Conservation (phyloP, 2,113 vertebrate genomes). For the Lethenteron reissneri region DNA sequence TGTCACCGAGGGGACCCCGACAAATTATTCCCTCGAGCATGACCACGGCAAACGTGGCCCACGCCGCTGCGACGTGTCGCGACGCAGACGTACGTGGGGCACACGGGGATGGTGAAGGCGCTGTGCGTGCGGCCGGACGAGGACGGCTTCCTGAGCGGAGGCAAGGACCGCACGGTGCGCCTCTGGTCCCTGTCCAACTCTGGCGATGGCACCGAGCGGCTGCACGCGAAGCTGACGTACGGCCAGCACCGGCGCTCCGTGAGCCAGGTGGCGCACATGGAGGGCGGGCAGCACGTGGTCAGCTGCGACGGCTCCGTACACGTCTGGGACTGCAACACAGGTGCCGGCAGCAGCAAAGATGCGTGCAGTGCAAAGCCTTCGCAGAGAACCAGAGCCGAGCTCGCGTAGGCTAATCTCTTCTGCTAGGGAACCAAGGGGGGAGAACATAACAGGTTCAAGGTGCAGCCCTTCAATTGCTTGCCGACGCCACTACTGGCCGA, state of each 20-base stretch:
- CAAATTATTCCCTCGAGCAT: not conserved
- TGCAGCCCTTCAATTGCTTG: too few species aligned
- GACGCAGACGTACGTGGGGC: conserved; percentile 50
- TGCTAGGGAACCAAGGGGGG: too few species aligned
- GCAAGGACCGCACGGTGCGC: conserved; percentile 82
- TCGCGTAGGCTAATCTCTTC: too few species aligned
- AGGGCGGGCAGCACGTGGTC: conserved; percentile 57
- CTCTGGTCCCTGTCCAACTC: conserved; percentile 83
- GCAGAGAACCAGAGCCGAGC: too few species aligned
- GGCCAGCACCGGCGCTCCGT: conserved; percentile 60
- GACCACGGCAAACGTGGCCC: not conserved
- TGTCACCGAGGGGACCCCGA: too few species aligned
- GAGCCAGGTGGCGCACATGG: conserved; percentile 66
- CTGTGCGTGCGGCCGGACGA: conserved; percentile 52
- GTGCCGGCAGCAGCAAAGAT: conserved; percentile 19
- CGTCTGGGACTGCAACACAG: conserved; percentile 85
- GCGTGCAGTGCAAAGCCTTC: too few species aligned
- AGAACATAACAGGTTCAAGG: too few species aligned
- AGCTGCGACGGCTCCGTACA: conserved; percentile 86
- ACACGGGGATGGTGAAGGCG: conserved; percentile 59
- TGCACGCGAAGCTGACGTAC: conserved; percentile 44
- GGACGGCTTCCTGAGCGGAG: conserved; percentile 83
- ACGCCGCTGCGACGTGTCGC: not conserved
- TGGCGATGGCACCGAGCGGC: conserved; percentile 57
- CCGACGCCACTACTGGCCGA: too few species aligned